Percentiles rank a stretch among this genome's conserved stretches.
phyloP scores from a whole-genome alignment of 2,113 vertebrate genomes.

The Lethenteron camtschaticum region DNA sequence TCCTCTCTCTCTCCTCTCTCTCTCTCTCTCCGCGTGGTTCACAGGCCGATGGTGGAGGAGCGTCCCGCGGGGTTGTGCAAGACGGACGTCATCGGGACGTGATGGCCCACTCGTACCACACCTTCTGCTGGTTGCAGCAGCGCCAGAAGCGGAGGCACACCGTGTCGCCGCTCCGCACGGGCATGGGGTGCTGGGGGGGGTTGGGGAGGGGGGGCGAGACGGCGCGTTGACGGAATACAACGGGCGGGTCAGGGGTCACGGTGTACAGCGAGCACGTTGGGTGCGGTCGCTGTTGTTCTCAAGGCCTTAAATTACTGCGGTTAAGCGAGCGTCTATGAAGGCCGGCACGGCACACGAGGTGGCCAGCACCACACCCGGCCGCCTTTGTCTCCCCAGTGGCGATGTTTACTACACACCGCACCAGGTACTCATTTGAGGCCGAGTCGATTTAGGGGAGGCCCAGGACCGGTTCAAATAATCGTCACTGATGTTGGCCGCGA shows the following conservation, averaged over 20 bases:
- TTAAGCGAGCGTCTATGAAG: too few species aligned
- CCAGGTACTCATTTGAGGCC: too few species aligned
- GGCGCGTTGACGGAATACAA: neutral
- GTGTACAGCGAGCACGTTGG: neutral
- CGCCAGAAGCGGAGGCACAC: constrained; percentile 63
- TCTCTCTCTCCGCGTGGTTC: constrained; percentile 8
- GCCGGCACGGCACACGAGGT: too few species aligned
- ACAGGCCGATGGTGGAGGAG: constrained; percentile 76
- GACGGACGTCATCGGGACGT: constrained; percentile 55
- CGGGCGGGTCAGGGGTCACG: neutral
- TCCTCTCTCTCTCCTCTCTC: too few species aligned
- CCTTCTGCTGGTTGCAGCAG: constrained; percentile 67
- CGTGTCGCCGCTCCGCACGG: constrained; percentile 31
- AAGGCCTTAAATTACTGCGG: too few species aligned
- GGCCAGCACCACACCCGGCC: too few species aligned
- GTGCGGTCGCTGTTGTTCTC: too few species aligned
- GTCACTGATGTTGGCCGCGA: too few species aligned
- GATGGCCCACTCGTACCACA: constrained; percentile 88
- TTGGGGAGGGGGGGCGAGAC: neutral
- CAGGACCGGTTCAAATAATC: too few species aligned
- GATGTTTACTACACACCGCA: too few species aligned
- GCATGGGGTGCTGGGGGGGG: constrained; percentile 42
- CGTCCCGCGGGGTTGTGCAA: constrained; percentile 74
- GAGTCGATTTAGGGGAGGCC: too few species aligned
- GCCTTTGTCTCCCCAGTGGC: too few species aligned